Percentiles rank a stretch among this genome's conserved stretches.
phyloP scores from a whole-genome alignment of 2,113 vertebrate genomes.

The Benitochromis conjunctus region DNA sequence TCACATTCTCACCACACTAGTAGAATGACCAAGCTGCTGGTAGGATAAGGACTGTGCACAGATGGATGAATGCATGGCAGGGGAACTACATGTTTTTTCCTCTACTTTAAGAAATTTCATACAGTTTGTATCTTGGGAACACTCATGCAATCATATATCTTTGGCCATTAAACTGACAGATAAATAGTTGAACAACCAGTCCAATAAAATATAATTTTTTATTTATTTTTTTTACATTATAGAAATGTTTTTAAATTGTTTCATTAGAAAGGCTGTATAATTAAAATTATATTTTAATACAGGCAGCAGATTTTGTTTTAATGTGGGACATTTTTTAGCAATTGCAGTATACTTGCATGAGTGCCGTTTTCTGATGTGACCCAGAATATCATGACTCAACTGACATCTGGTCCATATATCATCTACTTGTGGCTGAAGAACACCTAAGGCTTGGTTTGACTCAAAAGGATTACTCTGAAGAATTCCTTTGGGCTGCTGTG shows the following conservation, averaged over 20 bases:
- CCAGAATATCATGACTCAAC: neutral
- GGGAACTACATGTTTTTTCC: neutral
- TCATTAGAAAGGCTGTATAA: neutral
- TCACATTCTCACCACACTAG: neutral
- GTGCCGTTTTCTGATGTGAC: neutral
- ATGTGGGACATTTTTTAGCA: neutral
- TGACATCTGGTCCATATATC: neutral
- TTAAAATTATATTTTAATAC: neutral
- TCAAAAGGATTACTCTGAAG: neutral
- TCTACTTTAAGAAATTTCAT: neutral
- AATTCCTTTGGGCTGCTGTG: neutral
- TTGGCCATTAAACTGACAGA: neutral
- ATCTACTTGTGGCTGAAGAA: neutral
- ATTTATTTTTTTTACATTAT: neutral
- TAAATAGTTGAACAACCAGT: neutral
- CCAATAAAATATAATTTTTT: neutral
- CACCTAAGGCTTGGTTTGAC: neutral
- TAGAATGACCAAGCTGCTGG: neutral
- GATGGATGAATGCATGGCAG: neutral
- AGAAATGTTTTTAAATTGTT: neutral
- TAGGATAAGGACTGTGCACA: neutral
- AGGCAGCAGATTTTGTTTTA: fast-evolving
- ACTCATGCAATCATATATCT: neutral
- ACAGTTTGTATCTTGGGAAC: neutral
- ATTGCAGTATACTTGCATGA: neutral